A percentile compares a stretch with the other conserved stretches of the same genome.
phyloP scores from a whole-genome alignment of 1,140 invertebrate genomes.

The Leptinotarsa defecta region DNA sequence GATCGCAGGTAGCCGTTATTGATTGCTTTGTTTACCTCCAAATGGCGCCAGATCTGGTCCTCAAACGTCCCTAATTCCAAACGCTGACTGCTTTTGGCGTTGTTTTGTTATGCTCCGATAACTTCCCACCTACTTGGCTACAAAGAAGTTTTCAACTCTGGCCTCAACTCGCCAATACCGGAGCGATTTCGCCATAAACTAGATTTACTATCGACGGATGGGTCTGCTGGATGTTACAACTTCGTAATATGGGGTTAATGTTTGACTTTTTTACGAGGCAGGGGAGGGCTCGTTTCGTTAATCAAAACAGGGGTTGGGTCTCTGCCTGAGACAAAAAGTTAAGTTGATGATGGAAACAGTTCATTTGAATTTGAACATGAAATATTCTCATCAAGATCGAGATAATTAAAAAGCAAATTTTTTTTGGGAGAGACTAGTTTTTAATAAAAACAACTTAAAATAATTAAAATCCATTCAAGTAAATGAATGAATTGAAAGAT shows the following conservation, averaged over 20 bases:
- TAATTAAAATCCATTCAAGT: no score
- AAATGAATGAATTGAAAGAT: no score
- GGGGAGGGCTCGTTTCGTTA: not conserved
- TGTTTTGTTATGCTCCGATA: slow-evolving; percentile 1
- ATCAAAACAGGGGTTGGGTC: not conserved
- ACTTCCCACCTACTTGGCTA: slow-evolving; percentile 5
- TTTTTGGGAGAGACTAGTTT: no score
- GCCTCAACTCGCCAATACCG: slow-evolving; percentile 7
- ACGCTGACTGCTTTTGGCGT: not conserved
- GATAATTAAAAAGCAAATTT: no score
- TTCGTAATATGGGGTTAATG: not conserved
- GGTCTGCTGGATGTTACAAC: not conserved
- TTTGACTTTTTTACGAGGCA: not conserved
- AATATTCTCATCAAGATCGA: no score
- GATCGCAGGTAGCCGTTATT: slow-evolving; percentile 39
- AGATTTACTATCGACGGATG: slow-evolving; percentile 2
- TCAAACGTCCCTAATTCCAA: slow-evolving; percentile 26
- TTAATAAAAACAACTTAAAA: no score
- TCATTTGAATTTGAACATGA: no score
- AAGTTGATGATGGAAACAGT: no score
- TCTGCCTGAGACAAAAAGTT: no score
- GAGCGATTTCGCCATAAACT: not conserved
- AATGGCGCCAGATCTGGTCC: slow-evolving; percentile 19
- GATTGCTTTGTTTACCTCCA: slow-evolving; percentile 36
- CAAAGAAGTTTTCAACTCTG: not conserved